Evolutionary conservation across 2,888 invertebrate genomes (phyloP), one percentile per base, ranked within the genome.

Genomic region (Aporophyla lueneburgensis): DNA sequence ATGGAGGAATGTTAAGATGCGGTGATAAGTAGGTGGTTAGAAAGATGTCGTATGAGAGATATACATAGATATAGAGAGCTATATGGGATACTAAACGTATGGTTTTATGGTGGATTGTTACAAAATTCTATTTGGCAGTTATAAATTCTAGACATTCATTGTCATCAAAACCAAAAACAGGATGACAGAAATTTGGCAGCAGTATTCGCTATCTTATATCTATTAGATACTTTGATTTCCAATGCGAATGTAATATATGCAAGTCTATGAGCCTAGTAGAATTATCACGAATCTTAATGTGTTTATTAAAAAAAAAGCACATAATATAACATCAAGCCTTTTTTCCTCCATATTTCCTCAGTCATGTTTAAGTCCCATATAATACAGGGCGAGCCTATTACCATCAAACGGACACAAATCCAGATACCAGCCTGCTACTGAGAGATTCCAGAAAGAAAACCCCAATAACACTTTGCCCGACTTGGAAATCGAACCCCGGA

Each of bases 1-100:
- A 76, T 84, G 24, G 59, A 68, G 24, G 27, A 54, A 74, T 77
- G 66, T 24, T 66, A 24, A 61, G 65, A 70, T 74, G 66, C 12
- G 3, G 54, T 66, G 73, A 65, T 65, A 68, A 59, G n/a, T 27
- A 33, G 27, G 59, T 67, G 56, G n/a, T 78, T 74, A 53, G 59
- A 43, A 33, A 27, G 53, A 79, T 76, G 81, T 27, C 62, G 14
- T 62, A 21, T 49, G 10, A 9, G 16, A 66, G 49, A 76, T 78
- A 70, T 43, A 12, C 24, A 72, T 33, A 33, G 33, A n/a, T n/a
- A n/a, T n/a, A n/a, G n/a, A n/a, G n/a, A n/a, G 1, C 4, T 7
- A 12, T 43, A 53, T 40, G 16, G 5, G 4, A 4, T 19, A 27
- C 24, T 24, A 24, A 27, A 51, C 49, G 27, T 51, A 21, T 49